A percentile compares a stretch with the other conserved stretches of the same genome.
phyloP scores from a whole-genome alignment of 2,888 invertebrate species.

The Pimpla rufipes region DNA sequence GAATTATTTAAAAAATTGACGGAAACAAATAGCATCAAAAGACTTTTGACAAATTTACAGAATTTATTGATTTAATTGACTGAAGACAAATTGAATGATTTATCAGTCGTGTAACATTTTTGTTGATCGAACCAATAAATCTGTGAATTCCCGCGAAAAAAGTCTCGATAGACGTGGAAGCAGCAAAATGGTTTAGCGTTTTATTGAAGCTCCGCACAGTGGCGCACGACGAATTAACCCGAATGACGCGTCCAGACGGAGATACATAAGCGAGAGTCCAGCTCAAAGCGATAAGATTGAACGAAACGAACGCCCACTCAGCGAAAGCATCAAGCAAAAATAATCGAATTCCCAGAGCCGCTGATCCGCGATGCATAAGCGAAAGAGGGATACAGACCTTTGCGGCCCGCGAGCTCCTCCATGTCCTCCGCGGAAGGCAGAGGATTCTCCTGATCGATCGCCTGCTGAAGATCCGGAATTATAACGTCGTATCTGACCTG shows the following conservation, averaged over 20 bases:
- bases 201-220: slow-evolving; percentile 10
- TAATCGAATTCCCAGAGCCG: background rate
- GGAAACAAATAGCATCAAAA: too few species aligned
- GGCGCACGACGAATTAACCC: slow-evolving; percentile 6
- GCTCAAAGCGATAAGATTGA: slow-evolving; percentile 33
- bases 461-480: slow-evolving; percentile 92
- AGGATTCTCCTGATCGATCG: slow-evolving; percentile 93
- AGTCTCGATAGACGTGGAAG: background rate
- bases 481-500: slow-evolving; percentile 90
- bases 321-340: slow-evolving; percentile 24
- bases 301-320: slow-evolving; percentile 1
- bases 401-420: slow-evolving; percentile 89
- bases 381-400: slow-evolving; percentile 82
- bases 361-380: background rate
- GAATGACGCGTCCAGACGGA: slow-evolving; percentile 33
- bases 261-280: slow-evolving; percentile 13
- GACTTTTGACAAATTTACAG: too few species aligned
- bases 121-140: background rate
- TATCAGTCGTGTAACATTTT: background rate
- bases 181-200: slow-evolving; percentile 12
- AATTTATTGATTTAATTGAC: too few species aligned
- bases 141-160: background rate
- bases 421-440: slow-evolving; percentile 86
- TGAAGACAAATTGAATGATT: background rate
- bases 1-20: too few species aligned